Evolutionary conservation across 2,888 invertebrate genomes (phyloP).

Genomic region (Agriotes lineatus): DNA sequence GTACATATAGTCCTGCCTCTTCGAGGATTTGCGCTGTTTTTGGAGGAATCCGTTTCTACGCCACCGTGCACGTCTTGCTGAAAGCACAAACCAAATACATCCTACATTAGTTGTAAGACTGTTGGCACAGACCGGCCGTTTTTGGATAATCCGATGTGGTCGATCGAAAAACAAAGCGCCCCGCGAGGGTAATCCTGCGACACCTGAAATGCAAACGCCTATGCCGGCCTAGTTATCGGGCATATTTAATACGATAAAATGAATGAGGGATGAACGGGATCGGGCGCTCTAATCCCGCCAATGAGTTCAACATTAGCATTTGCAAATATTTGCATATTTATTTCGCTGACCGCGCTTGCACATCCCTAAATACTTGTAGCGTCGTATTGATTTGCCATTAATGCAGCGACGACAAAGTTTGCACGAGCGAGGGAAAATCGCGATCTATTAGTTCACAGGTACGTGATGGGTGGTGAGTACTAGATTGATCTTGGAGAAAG

Average conservation of each 20-base stretch:
- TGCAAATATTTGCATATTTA: conserved; percentile 40
- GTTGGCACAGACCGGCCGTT: background rate
- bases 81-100: background rate
- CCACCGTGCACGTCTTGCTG: background rate
- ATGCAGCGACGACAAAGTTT: conserved; percentile 24
- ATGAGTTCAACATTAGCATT: conserved; percentile 30
- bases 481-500: too few species aligned
- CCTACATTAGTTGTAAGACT: background rate
- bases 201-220: background rate
- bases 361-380: conserved; percentile 29
- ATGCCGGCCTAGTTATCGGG: background rate
- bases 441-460: conserved; percentile 13
- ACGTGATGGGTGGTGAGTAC: too few species aligned
- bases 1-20: conserved; percentile 30
- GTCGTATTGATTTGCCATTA: conserved; percentile 33
- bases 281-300: conserved; percentile 10
- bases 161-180: too few species aligned
- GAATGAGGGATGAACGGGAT: conserved; percentile 5
- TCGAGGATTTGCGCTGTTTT: conserved; percentile 35
- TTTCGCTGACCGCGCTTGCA: conserved; percentile 31
- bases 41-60: conserved; percentile 21
- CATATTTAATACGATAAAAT: conserved; percentile 1
- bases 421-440: background rate
- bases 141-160: background rate
- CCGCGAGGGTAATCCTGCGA: background rate